phyloP scores from a whole-genome alignment of 2,797 vertebrate genomes.

The Limosa lapponica region DNA sequence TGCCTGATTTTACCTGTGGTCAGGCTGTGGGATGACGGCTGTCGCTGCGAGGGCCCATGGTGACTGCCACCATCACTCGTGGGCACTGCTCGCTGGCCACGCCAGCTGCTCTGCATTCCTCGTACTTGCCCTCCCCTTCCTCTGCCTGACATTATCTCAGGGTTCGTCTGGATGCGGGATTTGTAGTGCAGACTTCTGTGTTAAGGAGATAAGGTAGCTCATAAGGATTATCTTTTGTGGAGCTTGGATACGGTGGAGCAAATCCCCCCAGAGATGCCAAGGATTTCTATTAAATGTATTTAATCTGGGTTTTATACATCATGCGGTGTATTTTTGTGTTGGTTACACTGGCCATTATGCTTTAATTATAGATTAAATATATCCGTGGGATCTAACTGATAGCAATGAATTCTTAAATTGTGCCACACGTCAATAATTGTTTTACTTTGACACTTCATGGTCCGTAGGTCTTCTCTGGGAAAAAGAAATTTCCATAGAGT shows the following conservation, averaged over 20 bases:
- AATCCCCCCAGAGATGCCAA: neutral
- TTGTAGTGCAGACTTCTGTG: neutral
- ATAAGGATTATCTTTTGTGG: neutral
- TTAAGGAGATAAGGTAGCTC: neutral
- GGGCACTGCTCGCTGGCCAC: neutral
- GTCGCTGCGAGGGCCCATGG: neutral
- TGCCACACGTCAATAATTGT: neutral
- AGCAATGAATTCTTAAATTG: fast-evolving
- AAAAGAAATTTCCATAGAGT: neutral
- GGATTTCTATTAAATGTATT: neutral
- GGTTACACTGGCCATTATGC: neutral
- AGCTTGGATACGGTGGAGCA: neutral
- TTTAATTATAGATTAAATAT: neutral
- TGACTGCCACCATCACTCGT: neutral
- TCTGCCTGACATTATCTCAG: neutral
- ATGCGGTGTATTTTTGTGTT: neutral
- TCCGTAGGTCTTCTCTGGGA: neutral
- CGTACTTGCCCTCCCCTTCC: too few relatives aligned
- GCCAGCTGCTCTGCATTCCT: neutral
- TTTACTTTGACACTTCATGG: fast-evolving
- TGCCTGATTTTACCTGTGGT: neutral
- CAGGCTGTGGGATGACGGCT: neutral
- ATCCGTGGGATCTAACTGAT: neutral
- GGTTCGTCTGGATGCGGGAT: neutral
- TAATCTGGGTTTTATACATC: neutral